Conservation (phyloP, 2,797 vertebrate genomes). For the Hydrophis major region DNA sequence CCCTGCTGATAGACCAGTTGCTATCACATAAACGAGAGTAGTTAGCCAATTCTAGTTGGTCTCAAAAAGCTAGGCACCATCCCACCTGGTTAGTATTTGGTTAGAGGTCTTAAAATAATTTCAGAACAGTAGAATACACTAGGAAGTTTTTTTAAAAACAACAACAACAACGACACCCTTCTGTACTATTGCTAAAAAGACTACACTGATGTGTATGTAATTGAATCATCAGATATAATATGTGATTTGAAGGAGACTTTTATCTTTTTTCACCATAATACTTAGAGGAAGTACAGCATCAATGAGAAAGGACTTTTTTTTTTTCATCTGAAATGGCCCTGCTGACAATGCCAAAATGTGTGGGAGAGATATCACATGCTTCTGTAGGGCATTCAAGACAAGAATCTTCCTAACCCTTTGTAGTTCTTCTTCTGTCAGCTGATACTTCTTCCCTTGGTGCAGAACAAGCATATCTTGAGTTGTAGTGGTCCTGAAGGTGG, state of each 20-base stretch:
- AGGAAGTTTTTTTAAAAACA: not conserved
- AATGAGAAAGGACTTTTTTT: not conserved
- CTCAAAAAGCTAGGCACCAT: not conserved
- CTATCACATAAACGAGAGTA: not conserved
- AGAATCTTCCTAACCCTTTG: conserved; percentile 14
- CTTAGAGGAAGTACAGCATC: not conserved
- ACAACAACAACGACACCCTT: not conserved
- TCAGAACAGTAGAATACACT: not conserved
- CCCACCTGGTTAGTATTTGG: not conserved
- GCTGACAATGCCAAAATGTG: not conserved
- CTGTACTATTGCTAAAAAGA: not conserved
- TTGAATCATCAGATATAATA: not conserved
- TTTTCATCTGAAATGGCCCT: not conserved
- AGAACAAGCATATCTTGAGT: not conserved
- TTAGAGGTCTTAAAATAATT: not conserved
- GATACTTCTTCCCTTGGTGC: not conserved
- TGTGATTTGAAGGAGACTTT: not conserved
- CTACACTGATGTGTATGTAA: not conserved
- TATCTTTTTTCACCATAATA: not conserved
- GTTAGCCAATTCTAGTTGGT: not conserved
- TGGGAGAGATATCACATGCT: not conserved
- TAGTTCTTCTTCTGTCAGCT: not conserved
- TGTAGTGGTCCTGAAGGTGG: conserved; percentile 7
- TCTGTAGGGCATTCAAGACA: not conserved
- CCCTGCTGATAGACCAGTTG: not conserved